Evolutionary conservation across 1,140 invertebrate genomes (phyloP), one percentile per base, ranked within the genome.

Genomic region (Nasonia vitripennis): DNA sequence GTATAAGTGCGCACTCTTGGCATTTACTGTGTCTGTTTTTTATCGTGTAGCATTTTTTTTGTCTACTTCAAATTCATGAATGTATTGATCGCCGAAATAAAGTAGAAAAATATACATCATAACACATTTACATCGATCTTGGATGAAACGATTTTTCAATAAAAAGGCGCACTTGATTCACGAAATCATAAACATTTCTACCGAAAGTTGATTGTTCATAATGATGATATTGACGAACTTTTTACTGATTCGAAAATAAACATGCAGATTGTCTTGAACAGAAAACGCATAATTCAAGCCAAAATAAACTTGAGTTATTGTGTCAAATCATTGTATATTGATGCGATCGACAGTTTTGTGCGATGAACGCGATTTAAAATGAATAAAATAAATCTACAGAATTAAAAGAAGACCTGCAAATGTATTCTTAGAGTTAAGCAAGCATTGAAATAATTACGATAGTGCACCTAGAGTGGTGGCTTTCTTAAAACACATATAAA

Each of bases 381-480:
- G 87, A 91, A 90, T 89, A 90, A 87, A 89, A 86, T 70, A 90
- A 89, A 87, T 86, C 82, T 78, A 84, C 77, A 83, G 55, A 86
- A 87, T 78, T 86, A 71, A 83, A 87, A 55, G 82, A 84, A 87
- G 73, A 83, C 51, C 86, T 81, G 89, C 82, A 88, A 82, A 89
- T 91, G 89, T 90, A 91, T 91, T 91, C 89, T 88, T 91, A 92
- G 88, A 84, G 88, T 70, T 89, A 92, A 91, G 88, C 88, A 91
- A 89, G 86, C 90, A 91, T 90, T 90, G 86, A 86, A 91, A 90
- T 90, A 91, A 89, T 90, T 91, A 83, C 89, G n/a, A 88, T 92
- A 91, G 90, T 88, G 88, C 87, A 90, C 86, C 86, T 90, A 90
- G 88, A 90, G 86, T 87, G 87, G 87, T 90, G 89, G 89, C 89